Evolutionary conservation across 2,113 vertebrate genomes (phyloP).

Genomic region (Chaetodon trifascialis): DNA sequence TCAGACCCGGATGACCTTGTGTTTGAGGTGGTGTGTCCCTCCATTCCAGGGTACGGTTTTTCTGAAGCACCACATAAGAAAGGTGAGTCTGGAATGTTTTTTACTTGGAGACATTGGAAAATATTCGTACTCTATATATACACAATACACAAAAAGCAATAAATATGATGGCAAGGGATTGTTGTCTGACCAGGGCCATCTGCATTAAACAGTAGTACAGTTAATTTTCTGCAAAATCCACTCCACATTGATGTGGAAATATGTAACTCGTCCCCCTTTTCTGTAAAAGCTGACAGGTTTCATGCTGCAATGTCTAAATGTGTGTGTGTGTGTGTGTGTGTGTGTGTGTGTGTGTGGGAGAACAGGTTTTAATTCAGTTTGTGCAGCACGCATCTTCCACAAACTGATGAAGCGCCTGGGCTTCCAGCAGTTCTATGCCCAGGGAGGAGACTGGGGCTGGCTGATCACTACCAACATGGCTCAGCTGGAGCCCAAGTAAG

Average conservation of each 20-base stretch:
- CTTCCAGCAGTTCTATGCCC: conserved; percentile 88
- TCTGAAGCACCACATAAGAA: conserved; percentile 89
- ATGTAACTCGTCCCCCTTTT: not conserved
- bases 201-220: not conserved
- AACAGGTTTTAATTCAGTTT: conserved; percentile 85
- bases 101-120: not conserved
- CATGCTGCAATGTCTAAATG: not conserved
- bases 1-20: conserved; percentile 67
- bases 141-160: not conserved
- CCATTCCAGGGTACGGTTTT: conserved; percentile 93
- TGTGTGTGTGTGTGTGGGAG: not conserved
- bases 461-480: conserved; percentile 88
- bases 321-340: not conserved
- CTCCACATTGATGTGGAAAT: not conserved
- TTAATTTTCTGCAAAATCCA: not conserved
- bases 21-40: conserved; percentile 93
- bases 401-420: conserved; percentile 92
- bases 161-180: not conserved
- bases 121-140: not conserved
- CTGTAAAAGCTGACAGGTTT: not conserved
- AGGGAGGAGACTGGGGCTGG: conserved; percentile 92
- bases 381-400: conserved; percentile 88
- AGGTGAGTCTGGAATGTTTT: conserved; percentile 59
- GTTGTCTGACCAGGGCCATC: not conserved
- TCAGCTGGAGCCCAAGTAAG: conserved; percentile 87